Evolutionary conservation across 1,140 invertebrate genomes (phyloP), one percentile per base, ranked within the genome.

Genomic region (Paramacrobiotus metropolitanus): DNA sequence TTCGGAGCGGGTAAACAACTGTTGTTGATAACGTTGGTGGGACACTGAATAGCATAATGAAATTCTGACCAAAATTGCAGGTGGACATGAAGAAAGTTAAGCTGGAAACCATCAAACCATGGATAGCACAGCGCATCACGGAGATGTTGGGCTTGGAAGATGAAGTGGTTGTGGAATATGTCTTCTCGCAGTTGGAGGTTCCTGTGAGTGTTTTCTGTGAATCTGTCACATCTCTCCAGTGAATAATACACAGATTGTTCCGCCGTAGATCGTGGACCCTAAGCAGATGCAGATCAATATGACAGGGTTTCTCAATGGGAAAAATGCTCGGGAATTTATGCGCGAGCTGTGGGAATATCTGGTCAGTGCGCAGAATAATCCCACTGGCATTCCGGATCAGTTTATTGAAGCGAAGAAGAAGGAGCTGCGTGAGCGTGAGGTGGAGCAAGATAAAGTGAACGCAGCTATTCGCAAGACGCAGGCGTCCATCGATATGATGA

Each of bases 201-300:
- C 70, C 73, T 67, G 74, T 75, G n/a, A 40, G 34, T 40, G n/a
- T n/a, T 40, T 40, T 40, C 4, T 9, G 9, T n/a, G n/a, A 40
- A 40, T n/a, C 34, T 40, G 34, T 40, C 34, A n/a, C n/a, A n/a
- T n/a, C n/a, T n/a, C n/a, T n/a, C n/a, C n/a, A n/a, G n/a, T n/a
- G n/a, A n/a, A n/a, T n/a, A n/a, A n/a, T n/a, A n/a, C n/a, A n/a
- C n/a, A n/a, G n/a, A n/a, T 40, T 67, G 64, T 67, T 65, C 64
- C 68, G 65, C 72, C 70, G 31, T 70, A 82, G 78, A 72, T 75
- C 77, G 89, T 93, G 24, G 92, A 97, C 78, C 91, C 91, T 40
- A 90, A 91, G 73, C 87, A 93, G 73, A 96, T 99, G 83, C 94
- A 98, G 79, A 98, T 99, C 68, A 98, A 97, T 75, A 76, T 99